phyloP scores from a whole-genome alignment of 2,888 invertebrate genomes.

The Thelaira solivaga region DNA sequence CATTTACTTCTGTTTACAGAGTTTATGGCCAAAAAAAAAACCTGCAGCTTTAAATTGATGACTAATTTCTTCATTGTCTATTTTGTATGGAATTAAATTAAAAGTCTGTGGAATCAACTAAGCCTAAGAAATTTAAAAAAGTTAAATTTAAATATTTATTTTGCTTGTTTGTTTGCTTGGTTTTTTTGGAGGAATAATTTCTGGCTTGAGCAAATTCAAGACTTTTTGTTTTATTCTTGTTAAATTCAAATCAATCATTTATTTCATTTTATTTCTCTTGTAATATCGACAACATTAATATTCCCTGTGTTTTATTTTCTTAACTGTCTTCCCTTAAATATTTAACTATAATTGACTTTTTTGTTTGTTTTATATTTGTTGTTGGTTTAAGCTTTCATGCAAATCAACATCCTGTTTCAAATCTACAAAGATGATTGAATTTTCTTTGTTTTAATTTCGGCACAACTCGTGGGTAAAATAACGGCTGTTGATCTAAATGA shows the following conservation, averaged over 20 bases:
- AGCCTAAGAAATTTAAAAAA: no score
- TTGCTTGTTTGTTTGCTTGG: no score
- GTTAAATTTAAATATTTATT: no score
- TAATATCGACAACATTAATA: conserved; percentile 23
- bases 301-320: conserved; percentile 1
- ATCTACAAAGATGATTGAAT: not conserved
- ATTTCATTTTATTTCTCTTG: conserved; percentile 68
- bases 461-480: conserved; percentile 55
- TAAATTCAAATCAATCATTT: conserved; percentile 75
- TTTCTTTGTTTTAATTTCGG: not conserved
- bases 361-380: conserved; percentile 12
- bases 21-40: no score
- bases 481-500: conserved; percentile 54
- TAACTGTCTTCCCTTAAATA: conserved; percentile 7
- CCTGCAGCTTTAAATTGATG: no score
- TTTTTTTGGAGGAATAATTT: no score
- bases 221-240: conserved; percentile 36
- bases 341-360: conserved; percentile 55
- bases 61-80: no score
- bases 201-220: not conserved
- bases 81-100: no score
- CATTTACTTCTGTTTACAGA: no score
- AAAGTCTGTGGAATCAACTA: no score
- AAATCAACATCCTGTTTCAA: conserved; percentile 42
- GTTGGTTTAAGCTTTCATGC: conserved; percentile 38